phyloP scores from a whole-genome alignment of 64 coral and sea anemone species.

The Pachyseris speciosa region DNA sequence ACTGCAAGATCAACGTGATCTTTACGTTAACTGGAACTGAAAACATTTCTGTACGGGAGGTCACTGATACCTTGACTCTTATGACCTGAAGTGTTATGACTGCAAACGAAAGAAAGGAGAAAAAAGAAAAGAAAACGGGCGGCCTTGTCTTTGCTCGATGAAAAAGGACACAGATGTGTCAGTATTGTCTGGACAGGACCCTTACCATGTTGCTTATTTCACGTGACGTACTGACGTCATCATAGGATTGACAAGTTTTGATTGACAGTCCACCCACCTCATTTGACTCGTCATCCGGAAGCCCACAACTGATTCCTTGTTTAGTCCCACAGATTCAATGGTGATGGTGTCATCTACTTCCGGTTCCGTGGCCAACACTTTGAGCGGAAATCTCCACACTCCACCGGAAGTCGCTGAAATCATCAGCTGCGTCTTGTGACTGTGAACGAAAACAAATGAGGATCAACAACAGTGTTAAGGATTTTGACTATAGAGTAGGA shows the following conservation, averaged over 20 bases:
- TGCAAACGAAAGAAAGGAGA: no score
- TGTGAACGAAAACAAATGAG: constrained; percentile 4
- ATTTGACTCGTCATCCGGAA: constrained; percentile 93
- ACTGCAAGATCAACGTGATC: no score
- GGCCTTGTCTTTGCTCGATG: no score
- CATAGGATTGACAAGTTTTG: neutral
- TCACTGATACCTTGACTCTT: no score
- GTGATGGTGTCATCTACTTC: constrained; percentile 94
- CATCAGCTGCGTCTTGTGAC: constrained; percentile 83
- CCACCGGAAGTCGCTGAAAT: constrained; percentile 87
- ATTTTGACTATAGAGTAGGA: no score
- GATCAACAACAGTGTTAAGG: neutral
- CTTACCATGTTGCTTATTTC: neutral
- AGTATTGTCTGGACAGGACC: no score
- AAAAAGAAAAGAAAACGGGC: no score
- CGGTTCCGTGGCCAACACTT: constrained; percentile 83
- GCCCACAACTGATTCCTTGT: constrained; percentile 90
- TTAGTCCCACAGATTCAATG: constrained; percentile 93
- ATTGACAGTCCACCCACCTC: constrained; percentile 51
- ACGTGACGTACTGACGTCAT: neutral
- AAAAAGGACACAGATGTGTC: no score
- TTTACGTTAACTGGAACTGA: no score
- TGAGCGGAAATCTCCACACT: constrained; percentile 93
- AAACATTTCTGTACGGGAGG: no score
- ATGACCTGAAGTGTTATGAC: no score